A percentile compares a stretch with the other conserved stretches of the same genome.
Evolutionary conservation across 2,113 vertebrate genomes (phyloP).

Genomic region (Apaloderma vittatum): DNA sequence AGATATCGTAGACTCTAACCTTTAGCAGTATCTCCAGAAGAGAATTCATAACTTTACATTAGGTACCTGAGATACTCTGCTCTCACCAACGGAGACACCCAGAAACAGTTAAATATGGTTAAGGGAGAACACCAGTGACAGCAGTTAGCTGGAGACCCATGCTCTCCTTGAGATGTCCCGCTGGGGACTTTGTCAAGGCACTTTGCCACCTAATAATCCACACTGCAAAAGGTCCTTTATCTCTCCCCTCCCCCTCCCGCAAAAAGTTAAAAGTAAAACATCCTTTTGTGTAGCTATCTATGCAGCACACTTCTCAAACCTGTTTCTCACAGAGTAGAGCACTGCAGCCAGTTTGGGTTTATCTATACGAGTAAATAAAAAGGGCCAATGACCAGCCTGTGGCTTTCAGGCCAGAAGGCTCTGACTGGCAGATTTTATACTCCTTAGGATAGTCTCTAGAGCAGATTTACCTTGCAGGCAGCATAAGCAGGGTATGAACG

Average conservation of each 20-base stretch:
- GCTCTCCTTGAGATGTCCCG: not conserved
- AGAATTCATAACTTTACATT: rapidly evolving
- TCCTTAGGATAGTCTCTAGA: not conserved
- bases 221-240: not conserved
- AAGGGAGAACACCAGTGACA: not conserved
- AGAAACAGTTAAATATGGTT: not conserved
- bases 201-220: not conserved
- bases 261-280: not conserved
- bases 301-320: not conserved
- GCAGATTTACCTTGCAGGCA: not conserved
- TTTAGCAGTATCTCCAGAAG: not conserved
- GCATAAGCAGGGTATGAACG: not conserved
- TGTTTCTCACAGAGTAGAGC: not conserved
- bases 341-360: not conserved
- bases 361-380: not conserved
- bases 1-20: not conserved
- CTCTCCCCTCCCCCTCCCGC: too few relatives aligned
- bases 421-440: not conserved
- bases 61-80: not conserved
- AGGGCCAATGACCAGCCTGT: not conserved
- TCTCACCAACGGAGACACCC: not conserved
- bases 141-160: not conserved
- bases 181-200: not conserved
- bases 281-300: not conserved
- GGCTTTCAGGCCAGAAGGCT: not conserved